phyloP scores from a whole-genome alignment of 2,113 vertebrate species.

The Tricholaema leucomelas region DNA sequence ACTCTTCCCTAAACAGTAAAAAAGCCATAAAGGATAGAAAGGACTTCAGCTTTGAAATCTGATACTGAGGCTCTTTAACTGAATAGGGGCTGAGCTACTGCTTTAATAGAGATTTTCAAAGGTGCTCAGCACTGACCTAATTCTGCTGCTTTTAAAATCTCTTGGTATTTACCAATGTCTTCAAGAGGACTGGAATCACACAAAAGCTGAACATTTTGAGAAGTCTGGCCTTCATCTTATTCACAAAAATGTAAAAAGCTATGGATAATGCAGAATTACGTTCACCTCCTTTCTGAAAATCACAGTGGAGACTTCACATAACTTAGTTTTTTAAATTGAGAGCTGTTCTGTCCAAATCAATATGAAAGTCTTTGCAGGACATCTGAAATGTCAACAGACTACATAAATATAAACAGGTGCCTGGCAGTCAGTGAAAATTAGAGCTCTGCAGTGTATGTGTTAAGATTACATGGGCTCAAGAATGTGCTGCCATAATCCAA shows the following conservation, averaged over 20 bases:
- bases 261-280: not conserved
- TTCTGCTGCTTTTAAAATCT: conserved; percentile 5
- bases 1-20: not conserved
- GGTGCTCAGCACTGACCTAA: not conserved
- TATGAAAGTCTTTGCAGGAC: conserved; percentile 5
- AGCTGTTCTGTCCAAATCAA: conserved; percentile 13
- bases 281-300: not conserved
- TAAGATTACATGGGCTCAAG: conserved; percentile 33
- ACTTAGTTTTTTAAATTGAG: not conserved
- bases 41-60: not conserved
- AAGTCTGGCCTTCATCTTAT: not conserved
- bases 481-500: not conserved
- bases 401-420: conserved; percentile 1
- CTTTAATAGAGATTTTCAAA: not conserved
- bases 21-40: not conserved
- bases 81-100: not conserved
- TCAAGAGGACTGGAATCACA: not conserved
- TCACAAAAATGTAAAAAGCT: not conserved
- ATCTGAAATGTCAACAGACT: conserved; percentile 8
- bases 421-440: conserved; percentile 17
- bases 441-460: conserved; percentile 2
- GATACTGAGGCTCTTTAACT: not conserved
- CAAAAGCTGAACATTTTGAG: not conserved
- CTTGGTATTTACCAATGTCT: not conserved
- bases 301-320: not conserved